Base-by-base conservation (phyloP, 2,888 invertebrate genomes). In the Cephalotes varians region DNA sequence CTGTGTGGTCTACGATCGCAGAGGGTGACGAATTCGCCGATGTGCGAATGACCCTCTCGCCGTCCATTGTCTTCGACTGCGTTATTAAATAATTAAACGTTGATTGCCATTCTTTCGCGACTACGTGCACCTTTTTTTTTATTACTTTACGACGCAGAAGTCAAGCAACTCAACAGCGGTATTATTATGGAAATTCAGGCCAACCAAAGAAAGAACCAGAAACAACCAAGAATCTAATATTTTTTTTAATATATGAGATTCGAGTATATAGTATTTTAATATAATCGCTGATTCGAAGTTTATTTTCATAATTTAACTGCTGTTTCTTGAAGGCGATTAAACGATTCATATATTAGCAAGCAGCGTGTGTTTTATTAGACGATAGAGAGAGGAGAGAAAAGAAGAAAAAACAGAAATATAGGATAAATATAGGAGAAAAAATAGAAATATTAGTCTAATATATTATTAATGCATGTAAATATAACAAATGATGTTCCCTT, bases 31-130 rank as follows among this genome's bases (percentile, higher is more conserved):
- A 88, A 84, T 86, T 83, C 81, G 71, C 85, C 86, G 81, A 81
- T 81, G 85, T 85, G 88, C 79, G 82, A 89, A 87, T 87, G 86
- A 86, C 82, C 84, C 80, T 72, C 56, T 80, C 84, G 77, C 60
- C 62, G 83, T 85, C 65, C 80, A 76, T 83, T 83, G 80, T 87
- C 80, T 77, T 76, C 65, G 58, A 25, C 62, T 44, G 81, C 34
- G 74, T 65, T 81, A 60, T 88, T 83, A 74, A 69, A 81, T 87
- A 87, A 87, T 88, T 87, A 87, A 84, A 71, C 82, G 44, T 40
- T 44, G 56, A 77, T 77, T 67, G 5, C 67, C 54, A 40, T 65
- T 54, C 21, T 65, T 76, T n/a, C 51, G 64, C 21, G 28, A 37
- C 21, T 37, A 28, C 10, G 28, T 4, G 4, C 18, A 12, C 25